Percentiles rank a stretch among this genome's conserved stretches.
Conservation (phyloP, 2,888 invertebrate genomes). For the Amphipyra tragopoginis region DNA sequence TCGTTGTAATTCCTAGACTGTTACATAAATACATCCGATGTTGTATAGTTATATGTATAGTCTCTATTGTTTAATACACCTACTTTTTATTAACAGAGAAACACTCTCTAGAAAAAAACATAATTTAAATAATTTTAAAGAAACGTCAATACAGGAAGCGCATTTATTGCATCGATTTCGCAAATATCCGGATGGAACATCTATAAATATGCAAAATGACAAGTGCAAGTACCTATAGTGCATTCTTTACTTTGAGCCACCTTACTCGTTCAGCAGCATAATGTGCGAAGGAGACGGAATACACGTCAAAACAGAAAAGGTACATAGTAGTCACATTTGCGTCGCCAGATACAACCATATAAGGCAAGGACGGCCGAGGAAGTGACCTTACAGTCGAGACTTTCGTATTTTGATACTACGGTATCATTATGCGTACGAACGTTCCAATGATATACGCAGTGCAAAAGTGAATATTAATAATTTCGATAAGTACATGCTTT, state of each 20-base stretch:
- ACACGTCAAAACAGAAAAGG: slow-evolving; percentile 55
- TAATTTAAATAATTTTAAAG: slow-evolving; percentile 44
- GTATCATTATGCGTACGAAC: slow-evolving; percentile 42
- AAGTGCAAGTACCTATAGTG: slow-evolving; percentile 47
- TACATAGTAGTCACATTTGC: slow-evolving; percentile 58
- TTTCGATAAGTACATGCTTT: slow-evolving; percentile 31
- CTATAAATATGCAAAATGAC: slow-evolving; percentile 56
- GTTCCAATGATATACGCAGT: slow-evolving; percentile 39
- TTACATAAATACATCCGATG: slow-evolving; percentile 16
- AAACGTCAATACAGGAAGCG: slow-evolving; percentile 48
- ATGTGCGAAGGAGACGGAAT: slow-evolving; percentile 52
- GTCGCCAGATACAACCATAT: slow-evolving; percentile 75
- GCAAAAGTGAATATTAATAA: slow-evolving; percentile 48
- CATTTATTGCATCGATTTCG: slow-evolving; percentile 46
- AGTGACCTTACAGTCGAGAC: slow-evolving; percentile 70
- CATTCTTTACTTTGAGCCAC: slow-evolving; percentile 40
- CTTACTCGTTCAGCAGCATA: slow-evolving; percentile 34
- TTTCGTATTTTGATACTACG: slow-evolving; percentile 67
- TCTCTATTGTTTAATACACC: slow-evolving; percentile 7
- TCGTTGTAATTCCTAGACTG: slow-evolving; percentile 19
- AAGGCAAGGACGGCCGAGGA: slow-evolving; percentile 78
- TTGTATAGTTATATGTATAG: not conserved
- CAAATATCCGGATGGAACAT: slow-evolving; percentile 50
- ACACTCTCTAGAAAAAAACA: slow-evolving; percentile 21
- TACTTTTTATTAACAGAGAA: slow-evolving; percentile 15